These are phyloP conservation scores for Columba livia DNA, from an alignment of 2,113 vertebrate species.

Conservation along the genomic window DNA sequence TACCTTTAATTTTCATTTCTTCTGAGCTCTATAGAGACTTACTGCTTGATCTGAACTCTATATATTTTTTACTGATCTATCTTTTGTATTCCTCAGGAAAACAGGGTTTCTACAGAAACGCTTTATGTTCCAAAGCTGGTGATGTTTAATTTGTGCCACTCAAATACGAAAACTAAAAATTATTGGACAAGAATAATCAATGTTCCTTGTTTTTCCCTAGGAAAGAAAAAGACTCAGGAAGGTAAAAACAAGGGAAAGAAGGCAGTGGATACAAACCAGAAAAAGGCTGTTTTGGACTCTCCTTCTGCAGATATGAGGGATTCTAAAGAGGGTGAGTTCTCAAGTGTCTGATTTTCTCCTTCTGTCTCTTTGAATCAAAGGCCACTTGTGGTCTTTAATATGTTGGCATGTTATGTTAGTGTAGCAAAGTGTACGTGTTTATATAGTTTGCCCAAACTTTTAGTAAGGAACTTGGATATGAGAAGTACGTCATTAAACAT, in stretches of 20 bases:
- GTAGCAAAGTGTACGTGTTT: background rate
- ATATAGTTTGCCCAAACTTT: background rate
- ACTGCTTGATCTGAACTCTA: background rate
- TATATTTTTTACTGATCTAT: background rate
- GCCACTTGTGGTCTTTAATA: background rate
- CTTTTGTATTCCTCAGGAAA: constrained; percentile 14
- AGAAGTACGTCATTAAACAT: background rate
- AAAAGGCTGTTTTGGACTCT: constrained; percentile 71
- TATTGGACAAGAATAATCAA: background rate
- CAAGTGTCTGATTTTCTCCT: background rate
- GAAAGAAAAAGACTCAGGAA: constrained; percentile 81
- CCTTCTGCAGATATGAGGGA: constrained; percentile 86
- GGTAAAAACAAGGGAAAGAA: constrained; percentile 75
- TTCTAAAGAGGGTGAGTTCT: constrained; percentile 81
- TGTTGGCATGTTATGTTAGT: background rate
- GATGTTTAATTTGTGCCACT: background rate
- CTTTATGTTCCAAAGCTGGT: background rate
- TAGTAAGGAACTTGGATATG: background rate
- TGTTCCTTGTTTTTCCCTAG: constrained; percentile 37
- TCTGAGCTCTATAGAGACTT: background rate
- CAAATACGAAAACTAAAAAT: background rate
- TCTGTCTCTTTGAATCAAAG: background rate
- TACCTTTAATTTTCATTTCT: background rate
- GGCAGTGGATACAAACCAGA: constrained; percentile 62
- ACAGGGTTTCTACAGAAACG: background rate